These are phyloP conservation scores for Lacerta bilineata DNA, from an alignment of 2,797 vertebrate genomes.

Conservation along the genomic window DNA sequence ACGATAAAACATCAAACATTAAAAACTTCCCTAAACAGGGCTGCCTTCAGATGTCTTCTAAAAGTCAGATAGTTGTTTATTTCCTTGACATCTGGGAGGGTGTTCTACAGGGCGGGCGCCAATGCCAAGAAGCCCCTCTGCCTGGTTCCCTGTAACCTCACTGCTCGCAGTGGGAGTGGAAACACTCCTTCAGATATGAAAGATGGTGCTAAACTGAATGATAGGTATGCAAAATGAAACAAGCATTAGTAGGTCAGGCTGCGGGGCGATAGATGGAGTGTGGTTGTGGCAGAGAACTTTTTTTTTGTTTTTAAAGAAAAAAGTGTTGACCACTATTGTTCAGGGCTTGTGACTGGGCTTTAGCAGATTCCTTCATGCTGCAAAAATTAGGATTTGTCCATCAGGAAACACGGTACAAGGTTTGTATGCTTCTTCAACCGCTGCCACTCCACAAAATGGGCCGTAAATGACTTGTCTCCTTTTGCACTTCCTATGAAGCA, in stretches of 20 bases:
- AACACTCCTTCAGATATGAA: too few species aligned
- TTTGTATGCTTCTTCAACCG: neutral
- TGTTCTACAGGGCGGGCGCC: too few species aligned
- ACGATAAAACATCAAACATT: neutral
- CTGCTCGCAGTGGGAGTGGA: too few species aligned
- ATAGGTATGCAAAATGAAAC: neutral
- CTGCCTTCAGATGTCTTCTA: too few species aligned
- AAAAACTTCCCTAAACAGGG: too few species aligned
- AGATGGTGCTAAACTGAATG: neutral
- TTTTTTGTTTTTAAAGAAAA: neutral
- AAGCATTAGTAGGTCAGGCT: neutral
- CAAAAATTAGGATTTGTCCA: neutral
- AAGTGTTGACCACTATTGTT: neutral
- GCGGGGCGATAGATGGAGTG: too few species aligned
- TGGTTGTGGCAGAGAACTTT: neutral
- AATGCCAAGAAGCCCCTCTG: too few species aligned
- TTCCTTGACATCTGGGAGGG: too few species aligned
- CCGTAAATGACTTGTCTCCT: neutral
- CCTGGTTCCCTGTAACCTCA: too few species aligned
- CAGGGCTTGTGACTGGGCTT: neutral
- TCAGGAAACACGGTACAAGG: neutral
- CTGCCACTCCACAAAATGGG: neutral
- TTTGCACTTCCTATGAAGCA: slow-evolving; percentile 7
- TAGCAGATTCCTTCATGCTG: neutral
- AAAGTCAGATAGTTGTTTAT: too few species aligned